Base-by-base conservation (phyloP, 2,797 vertebrate species). In the Acrossocheilus fasciatus region DNA sequence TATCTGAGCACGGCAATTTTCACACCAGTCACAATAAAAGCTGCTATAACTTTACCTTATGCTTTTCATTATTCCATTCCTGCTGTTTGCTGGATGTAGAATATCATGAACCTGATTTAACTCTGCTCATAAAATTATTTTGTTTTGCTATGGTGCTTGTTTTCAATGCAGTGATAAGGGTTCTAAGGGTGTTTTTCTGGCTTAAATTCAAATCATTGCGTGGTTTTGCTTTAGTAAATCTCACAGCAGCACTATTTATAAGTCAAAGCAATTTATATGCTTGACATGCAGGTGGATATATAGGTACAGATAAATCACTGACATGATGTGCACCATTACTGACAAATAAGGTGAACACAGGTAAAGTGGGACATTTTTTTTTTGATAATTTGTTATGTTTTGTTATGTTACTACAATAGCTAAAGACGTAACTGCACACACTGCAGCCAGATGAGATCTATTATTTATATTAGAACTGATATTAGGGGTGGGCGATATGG, bases 241-340 rank as follows among this genome's bases (percentile, higher is more conserved):
- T 34, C 59, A 47, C 11, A 80, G 78, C 78, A 23, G 9, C 10
- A 66, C 78, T 81, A 52, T 81, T 81, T 68, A 81, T 81, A 81
- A 43, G 79, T 81, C 62, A 50, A 36, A 81, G 26, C 30, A 36
- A 50, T 81, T n/a, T 36, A 23, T 20, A 50, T 81, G 30, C 79
- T 36, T 81, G 79, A 68, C 26, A 81, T 81, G 43, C 57, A 20
- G 10, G 57, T 12, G 39, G 39, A 30, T 79, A 20, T 78, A 78
- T 59, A 59, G 4, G 39, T 45, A 26, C 54, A 79, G 54, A 43
- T 68, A 30, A 81, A 81, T 23, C 18, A 81, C 30, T 36, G 43
- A 14, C 62, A 50, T 18, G 11, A 64, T 80, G 17, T 23, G 26
- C 39, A 20, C 6, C 26, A 12, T 59, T 14, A 66, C 20, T 66